Conservation (phyloP, 2,888 invertebrate genomes). For the Tineola bisselliella region DNA sequence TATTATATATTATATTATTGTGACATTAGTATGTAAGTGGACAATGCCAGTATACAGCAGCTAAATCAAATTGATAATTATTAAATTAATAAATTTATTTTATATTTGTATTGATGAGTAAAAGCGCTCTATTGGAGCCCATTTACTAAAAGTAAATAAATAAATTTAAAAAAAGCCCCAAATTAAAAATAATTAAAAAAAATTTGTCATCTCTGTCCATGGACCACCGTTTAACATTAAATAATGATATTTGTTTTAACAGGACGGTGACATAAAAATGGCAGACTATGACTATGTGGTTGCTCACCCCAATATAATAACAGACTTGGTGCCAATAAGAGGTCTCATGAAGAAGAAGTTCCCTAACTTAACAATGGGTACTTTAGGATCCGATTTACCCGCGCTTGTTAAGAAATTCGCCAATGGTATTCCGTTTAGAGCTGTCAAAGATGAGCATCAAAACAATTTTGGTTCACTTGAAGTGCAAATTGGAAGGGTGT, state of each 20-base stretch:
- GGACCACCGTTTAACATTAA: conserved; percentile 1
- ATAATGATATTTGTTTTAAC: conserved; percentile 18
- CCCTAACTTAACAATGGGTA: conserved; percentile 73
- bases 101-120: too few species aligned
- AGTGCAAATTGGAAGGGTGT: conserved; percentile 76
- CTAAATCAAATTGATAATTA: too few species aligned
- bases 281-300: conserved; percentile 78
- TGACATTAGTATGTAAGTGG: too few species aligned
- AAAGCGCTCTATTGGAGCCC: too few species aligned
- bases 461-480: conserved; percentile 76
- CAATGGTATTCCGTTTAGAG: conserved; percentile 76
- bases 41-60: too few species aligned
- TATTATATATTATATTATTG: too few species aligned
- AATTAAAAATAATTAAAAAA: too few species aligned
- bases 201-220: too few species aligned
- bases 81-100: too few species aligned
- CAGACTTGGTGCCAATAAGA: conserved; percentile 78
- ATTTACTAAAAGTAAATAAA: too few species aligned
- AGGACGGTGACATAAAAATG: conserved; percentile 74
- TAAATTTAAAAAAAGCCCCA: too few species aligned
- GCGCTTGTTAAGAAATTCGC: conserved; percentile 72
- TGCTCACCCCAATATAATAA: conserved; percentile 81
- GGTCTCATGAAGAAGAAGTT: conserved; percentile 82
- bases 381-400: conserved; percentile 72
- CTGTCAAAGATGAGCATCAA: conserved; percentile 73